Base-by-base conservation (phyloP, 1,140 invertebrate genomes). In the Penaeus vannamei region DNA sequence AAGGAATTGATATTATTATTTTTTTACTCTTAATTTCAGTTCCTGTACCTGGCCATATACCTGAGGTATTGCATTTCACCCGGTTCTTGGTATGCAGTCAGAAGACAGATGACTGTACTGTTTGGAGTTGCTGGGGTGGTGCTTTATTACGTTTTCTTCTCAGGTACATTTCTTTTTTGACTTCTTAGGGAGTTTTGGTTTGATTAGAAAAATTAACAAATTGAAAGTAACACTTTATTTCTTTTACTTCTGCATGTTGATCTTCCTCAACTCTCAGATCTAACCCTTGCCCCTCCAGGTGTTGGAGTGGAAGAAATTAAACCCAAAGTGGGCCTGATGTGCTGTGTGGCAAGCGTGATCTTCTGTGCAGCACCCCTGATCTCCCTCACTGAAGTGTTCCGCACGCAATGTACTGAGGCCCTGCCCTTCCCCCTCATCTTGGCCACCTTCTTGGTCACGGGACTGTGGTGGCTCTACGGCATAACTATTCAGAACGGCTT, bases 391-490 rank as follows among this genome's bases (percentile, higher is more conserved):
- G 86, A 88, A n/a, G 86, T 88, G 19, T 88, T 88, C 80, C 36
- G 46, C 7, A 88, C 86, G 4, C 86, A 88, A 8, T 82, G 80
- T 20, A 84, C 80, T 20, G 81, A 88, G 59, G 42, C 36, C 8
- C 80, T 88, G 64, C 86, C 86, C 14, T 84, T 88, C 53, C 86
- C 86, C 2, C 66, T 88, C n/a, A 88, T 88, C 29, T 72, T 84
- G 20, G 59, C 86, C n/a, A 88, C 86, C 7, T 88, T 84, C 66
- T 0, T 88, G 3, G 66, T 88, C n/a, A n/a, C 81, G 4, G 86
- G 86, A 59, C 81, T 88, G n/a, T 88, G 86, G 86, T 88, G 86
- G 81, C 66, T 88, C 26, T 88, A 88, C 23, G 86, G 86, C n/a
- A 42, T 88, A 29, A 61, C 84, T 36, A 88, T 88, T 61, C 46